Conservation (phyloP, 2,888 invertebrate genomes). For the Podabrus alpinus region DNA sequence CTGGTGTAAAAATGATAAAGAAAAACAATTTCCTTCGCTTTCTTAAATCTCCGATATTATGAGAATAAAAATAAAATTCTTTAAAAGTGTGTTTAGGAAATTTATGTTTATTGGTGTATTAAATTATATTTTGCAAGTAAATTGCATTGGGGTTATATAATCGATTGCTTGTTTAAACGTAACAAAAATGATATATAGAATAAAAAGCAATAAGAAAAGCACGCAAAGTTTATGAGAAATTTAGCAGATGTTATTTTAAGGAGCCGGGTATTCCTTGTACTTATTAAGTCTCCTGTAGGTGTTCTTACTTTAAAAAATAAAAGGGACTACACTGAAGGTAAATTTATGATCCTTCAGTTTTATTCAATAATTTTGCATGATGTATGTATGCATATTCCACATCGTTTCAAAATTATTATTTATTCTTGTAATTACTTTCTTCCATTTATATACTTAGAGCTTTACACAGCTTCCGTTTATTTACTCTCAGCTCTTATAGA, state of each 20-base stretch:
- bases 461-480: not conserved
- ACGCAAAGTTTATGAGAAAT: not conserved
- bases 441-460: not conserved
- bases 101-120: not conserved
- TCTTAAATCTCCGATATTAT: not conserved
- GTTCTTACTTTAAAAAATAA: not conserved
- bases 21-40: not conserved
- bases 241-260: not conserved
- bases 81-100: not conserved
- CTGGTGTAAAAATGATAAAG: not conserved
- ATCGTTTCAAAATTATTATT: not conserved
- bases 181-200: not conserved
- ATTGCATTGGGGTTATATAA: not conserved
- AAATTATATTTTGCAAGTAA: not conserved
- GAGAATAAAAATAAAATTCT: not conserved
- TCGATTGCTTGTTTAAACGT: not conserved
- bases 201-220: not conserved
- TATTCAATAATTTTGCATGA: not conserved
- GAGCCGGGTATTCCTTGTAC: not conserved
- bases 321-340: not conserved
- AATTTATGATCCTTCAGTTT: not conserved
- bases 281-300: not conserved
- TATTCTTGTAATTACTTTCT: not conserved
- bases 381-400: not conserved
- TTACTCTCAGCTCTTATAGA: not conserved